Conservation (phyloP, 1,140 invertebrate species). For the Arctopsyche grandis region DNA sequence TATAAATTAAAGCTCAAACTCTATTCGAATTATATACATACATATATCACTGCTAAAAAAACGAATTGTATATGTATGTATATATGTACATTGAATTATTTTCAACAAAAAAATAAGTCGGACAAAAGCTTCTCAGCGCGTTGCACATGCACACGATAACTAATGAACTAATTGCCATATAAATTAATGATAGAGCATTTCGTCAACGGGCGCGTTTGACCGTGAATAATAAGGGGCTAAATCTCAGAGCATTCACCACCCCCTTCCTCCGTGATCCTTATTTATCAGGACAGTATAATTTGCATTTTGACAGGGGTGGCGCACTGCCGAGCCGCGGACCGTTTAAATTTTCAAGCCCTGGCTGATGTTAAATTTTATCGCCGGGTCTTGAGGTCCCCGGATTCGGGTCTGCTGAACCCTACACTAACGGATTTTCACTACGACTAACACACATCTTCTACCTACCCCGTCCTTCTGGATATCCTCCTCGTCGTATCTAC, state of each 20-base stretch:
- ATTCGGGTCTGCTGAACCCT: not conserved
- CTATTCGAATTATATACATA: too few species aligned
- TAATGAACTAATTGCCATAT: not conserved
- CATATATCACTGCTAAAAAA: too few species aligned
- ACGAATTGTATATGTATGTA: too few species aligned
- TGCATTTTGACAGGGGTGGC: constrained; percentile 27
- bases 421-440: not conserved
- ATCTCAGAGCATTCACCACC: not conserved
- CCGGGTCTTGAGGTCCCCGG: not conserved
- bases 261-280: not conserved
- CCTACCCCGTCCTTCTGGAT: too few species aligned
- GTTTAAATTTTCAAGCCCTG: constrained; percentile 24
- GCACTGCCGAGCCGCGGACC: constrained; percentile 16
- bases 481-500: constrained; percentile 6
- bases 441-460: too few species aligned
- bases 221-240: constrained; percentile 3
- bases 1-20: too few species aligned
- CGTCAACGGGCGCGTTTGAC: constrained; percentile 4
- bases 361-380: constrained; percentile 42
- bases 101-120: too few species aligned
- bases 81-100: too few species aligned
- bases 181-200: not conserved
- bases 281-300: constrained; percentile 31
- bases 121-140: too few species aligned
- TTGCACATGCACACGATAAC: too few species aligned